Conservation (phyloP, 35 echinoderm and acorn worm species). For the Apostichopus californicus region DNA sequence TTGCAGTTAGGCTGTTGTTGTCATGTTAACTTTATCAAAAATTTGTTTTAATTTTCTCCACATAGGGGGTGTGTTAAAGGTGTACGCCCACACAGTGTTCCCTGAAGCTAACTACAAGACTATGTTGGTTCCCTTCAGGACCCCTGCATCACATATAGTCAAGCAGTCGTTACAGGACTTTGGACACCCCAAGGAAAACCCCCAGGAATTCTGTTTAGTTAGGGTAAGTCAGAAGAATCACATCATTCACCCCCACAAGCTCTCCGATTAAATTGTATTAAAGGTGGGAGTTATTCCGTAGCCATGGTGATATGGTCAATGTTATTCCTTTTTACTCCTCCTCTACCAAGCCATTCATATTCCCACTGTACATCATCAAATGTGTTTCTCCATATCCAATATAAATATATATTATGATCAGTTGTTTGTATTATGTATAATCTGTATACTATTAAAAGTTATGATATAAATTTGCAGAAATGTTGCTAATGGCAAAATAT, state of each 20-base stretch:
- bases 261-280: not conserved
- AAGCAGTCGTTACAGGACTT: constrained; percentile 81
- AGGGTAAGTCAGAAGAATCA: constrained; percentile 71
- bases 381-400: no score
- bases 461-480: no score
- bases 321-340: not conserved
- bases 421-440: no score
- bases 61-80: constrained; percentile 87
- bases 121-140: constrained; percentile 71
- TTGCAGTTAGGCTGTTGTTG: no score
- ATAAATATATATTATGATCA: no score
- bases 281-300: not conserved
- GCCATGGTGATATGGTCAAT: not conserved
- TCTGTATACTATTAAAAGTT: no score
- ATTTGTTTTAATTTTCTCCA: not conserved
- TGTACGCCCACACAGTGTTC: constrained; percentile 86
- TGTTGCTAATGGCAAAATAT: no score
- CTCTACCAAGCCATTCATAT: no score
- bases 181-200: constrained; percentile 79
- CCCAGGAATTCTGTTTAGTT: constrained; percentile 75
- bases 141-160: constrained; percentile 68
- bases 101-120: constrained; percentile 95
- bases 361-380: no score
- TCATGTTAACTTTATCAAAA: not conserved
- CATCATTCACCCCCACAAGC: not conserved